phyloP scores from a whole-genome alignment of 2,888 invertebrate species.

The Caenorhabditis auriculariae region DNA sequence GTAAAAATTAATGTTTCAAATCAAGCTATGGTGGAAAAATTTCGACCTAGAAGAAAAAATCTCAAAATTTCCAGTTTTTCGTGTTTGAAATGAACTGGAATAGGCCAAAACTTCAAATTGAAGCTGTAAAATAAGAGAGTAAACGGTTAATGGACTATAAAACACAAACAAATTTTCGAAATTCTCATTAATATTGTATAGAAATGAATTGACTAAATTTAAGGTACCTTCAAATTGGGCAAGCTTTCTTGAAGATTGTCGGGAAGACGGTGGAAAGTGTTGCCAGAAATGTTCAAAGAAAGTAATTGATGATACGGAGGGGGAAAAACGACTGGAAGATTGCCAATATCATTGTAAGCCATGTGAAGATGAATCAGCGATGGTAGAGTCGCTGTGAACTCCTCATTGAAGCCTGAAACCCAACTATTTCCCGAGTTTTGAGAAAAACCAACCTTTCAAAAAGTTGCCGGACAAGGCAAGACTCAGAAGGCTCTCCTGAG shows the following conservation, averaged over 20 bases:
- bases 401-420: conserved; percentile 36
- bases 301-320: conserved; percentile 47
- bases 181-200: too few relatives aligned
- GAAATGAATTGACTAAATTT: not conserved
- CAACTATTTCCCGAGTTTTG: not conserved
- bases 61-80: too few relatives aligned
- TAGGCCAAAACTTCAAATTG: too few relatives aligned
- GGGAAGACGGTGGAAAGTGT: conserved; percentile 65
- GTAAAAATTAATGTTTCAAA: too few relatives aligned
- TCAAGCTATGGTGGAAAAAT: too few relatives aligned
- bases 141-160: too few relatives aligned
- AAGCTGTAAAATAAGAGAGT: too few relatives aligned
- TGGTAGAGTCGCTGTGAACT: conserved; percentile 40
- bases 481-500: conserved; percentile 41
- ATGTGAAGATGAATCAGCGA: conserved; percentile 49
- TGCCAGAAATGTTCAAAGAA: conserved; percentile 59
- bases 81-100: too few relatives aligned
- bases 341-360: conserved; percentile 52
- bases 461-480: conserved; percentile 53
- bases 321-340: conserved; percentile 52
- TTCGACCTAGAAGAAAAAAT: too few relatives aligned
- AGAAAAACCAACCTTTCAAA: conserved; percentile 18
- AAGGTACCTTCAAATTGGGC: conserved; percentile 37
- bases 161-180: too few relatives aligned
- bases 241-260: conserved; percentile 46